Evolutionary conservation across 2,888 invertebrate genomes (phyloP).

Genomic region (Sarcophaga carnaria): DNA sequence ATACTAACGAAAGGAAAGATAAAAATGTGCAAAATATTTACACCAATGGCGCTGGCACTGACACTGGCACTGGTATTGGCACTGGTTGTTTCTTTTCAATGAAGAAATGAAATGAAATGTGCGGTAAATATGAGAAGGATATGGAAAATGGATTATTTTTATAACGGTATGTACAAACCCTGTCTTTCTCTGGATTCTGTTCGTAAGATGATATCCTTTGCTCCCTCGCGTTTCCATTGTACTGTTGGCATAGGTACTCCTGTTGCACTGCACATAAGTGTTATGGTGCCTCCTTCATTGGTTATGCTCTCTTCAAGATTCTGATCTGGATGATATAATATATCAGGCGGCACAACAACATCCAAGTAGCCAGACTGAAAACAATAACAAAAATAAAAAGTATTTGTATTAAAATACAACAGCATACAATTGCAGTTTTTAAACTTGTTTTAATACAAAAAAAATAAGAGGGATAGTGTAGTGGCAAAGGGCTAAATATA

Average conservation of each 20-base stretch:
- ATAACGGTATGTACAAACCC: slow-evolving; percentile 83
- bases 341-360: slow-evolving; percentile 94
- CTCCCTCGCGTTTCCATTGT: slow-evolving; percentile 91
- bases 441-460: no score
- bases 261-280: slow-evolving; percentile 89
- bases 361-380: slow-evolving; percentile 91
- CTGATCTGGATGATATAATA: slow-evolving; percentile 84
- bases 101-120: no score
- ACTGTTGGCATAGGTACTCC: slow-evolving; percentile 90
- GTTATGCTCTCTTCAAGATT: slow-evolving; percentile 87
- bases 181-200: slow-evolving; percentile 88
- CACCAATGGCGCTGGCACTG: no score
- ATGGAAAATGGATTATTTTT: no score
- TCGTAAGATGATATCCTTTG: slow-evolving; percentile 88
- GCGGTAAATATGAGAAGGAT: no score
- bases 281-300: slow-evolving; percentile 90
- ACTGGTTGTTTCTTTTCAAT: no score
- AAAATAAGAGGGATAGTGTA: fast-evolving
- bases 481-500: no score
- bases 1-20: no score
- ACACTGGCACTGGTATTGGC: no score
- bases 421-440: neutral
- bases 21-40: no score
- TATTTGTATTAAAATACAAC: slow-evolving; percentile 7
- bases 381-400: slow-evolving; percentile 27